Conservation (phyloP, 92 coral and sea anemone genomes). For the Umimayanthus kanabou region DNA sequence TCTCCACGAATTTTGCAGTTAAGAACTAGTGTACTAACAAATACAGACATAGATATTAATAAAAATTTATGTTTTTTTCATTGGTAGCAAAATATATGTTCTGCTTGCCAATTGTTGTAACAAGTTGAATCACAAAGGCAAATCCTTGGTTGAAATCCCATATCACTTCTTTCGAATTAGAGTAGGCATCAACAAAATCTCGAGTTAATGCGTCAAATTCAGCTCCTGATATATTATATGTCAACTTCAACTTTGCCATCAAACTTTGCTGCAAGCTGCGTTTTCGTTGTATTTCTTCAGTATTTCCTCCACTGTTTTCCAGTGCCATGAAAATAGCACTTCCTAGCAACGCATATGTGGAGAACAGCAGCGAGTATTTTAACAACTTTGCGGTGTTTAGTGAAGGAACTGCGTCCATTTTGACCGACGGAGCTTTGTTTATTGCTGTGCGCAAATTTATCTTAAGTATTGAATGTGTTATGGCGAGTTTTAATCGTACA, state of each 20-base stretch:
- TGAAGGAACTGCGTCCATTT: not conserved
- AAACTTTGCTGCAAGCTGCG: not conserved
- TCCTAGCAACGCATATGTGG: not conserved
- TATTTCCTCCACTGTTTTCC: not conserved
- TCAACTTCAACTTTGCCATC: not conserved
- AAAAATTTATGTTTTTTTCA: no score
- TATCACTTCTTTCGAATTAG: not conserved
- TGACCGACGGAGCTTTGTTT: not conserved
- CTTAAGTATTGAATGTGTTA: no score
- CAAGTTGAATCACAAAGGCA: conserved; percentile 6
- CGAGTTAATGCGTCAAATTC: not conserved
- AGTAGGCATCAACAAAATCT: not conserved
- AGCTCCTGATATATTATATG: not conserved
- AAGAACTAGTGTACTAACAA: no score
- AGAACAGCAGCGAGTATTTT: not conserved
- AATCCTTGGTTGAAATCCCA: conserved; percentile 6
- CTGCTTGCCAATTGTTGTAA: conserved; percentile 1
- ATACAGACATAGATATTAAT: no score
- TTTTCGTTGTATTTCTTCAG: not conserved
- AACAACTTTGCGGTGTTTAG: not conserved
- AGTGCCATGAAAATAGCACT: not conserved
- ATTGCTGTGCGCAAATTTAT: no score
- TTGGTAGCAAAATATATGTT: not conserved
- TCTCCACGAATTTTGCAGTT: no score
- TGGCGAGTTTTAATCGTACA: no score